A percentile compares a stretch with the other conserved stretches of the same genome.
Evolutionary conservation across 2,113 vertebrate species (phyloP).

Genomic region (Catharus bicknelli): DNA sequence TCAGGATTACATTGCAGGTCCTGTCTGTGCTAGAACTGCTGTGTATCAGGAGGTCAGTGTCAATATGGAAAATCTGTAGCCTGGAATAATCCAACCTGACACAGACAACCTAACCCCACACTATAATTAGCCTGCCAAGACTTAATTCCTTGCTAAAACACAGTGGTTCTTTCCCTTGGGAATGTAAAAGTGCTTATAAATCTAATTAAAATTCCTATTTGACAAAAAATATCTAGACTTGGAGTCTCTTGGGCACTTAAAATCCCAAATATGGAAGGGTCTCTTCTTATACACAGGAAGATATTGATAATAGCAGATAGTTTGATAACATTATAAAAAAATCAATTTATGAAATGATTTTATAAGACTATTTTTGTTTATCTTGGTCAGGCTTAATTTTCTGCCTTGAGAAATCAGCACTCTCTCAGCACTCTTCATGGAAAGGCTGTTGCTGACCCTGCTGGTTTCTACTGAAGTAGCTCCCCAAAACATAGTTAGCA

Average conservation of each 20-base stretch:
- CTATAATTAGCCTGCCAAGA: not conserved
- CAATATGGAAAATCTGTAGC: not conserved
- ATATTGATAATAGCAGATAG: not conserved
- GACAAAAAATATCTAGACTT: not conserved
- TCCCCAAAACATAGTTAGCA: not conserved
- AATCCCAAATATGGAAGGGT: not conserved
- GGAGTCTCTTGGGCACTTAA: not conserved
- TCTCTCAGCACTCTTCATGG: not conserved
- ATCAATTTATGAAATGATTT: not conserved
- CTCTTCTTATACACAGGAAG: not conserved
- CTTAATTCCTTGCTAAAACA: conserved; percentile 4
- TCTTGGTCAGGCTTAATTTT: not conserved
- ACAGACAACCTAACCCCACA: not conserved
- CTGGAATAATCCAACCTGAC: not conserved
- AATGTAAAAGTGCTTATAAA: conserved; percentile 24
- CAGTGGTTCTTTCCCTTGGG: not conserved
- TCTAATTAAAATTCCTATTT: not conserved
- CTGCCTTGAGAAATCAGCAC: not conserved
- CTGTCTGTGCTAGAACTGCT: not conserved
- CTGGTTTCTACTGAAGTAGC: not conserved
- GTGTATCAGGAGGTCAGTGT: not conserved
- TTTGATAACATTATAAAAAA: not conserved
- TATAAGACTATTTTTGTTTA: conserved; percentile 19
- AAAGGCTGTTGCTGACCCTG: conserved; percentile 13
- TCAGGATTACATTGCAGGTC: not conserved